A percentile compares a stretch with the other conserved stretches of the same genome.
Conservation (phyloP, 2,113 vertebrate species). For the Diadophis punctatus region DNA sequence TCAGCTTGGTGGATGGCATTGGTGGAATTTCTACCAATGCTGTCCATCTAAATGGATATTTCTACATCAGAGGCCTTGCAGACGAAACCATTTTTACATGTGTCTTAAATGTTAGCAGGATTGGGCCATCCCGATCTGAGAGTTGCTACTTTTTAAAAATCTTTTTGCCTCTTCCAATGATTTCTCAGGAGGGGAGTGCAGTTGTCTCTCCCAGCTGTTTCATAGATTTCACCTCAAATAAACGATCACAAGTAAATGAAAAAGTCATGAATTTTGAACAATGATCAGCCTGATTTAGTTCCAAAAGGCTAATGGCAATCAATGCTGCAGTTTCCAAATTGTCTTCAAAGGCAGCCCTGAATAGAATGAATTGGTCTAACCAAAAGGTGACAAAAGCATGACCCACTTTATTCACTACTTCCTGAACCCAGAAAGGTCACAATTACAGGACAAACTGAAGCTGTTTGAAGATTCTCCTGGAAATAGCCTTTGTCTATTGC, state of each 20-base stretch:
- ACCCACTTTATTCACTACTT: background rate
- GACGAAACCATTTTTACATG: background rate
- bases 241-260: background rate
- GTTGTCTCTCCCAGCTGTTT: background rate
- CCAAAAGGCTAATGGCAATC: background rate
- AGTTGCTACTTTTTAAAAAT: background rate
- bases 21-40: background rate
- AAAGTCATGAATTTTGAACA: background rate
- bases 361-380: background rate
- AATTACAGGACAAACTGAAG: background rate
- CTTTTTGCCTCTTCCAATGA: background rate
- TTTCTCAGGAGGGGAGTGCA: background rate
- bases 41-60: background rate
- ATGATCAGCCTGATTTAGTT: background rate
- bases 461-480: background rate
- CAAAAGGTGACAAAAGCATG: background rate
- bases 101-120: background rate
- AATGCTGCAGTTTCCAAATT: background rate
- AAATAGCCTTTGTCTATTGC: background rate
- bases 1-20: background rate
- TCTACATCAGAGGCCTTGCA: background rate
- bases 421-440: background rate
- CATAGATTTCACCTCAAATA: background rate
- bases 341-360: background rate
- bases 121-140: background rate